A percentile compares a stretch with the other conserved stretches of the same genome.
These are phyloP conservation scores for Plebejus melissa DNA, from an alignment of 2,888 invertebrate genomes.

Conservation along the genomic window DNA sequence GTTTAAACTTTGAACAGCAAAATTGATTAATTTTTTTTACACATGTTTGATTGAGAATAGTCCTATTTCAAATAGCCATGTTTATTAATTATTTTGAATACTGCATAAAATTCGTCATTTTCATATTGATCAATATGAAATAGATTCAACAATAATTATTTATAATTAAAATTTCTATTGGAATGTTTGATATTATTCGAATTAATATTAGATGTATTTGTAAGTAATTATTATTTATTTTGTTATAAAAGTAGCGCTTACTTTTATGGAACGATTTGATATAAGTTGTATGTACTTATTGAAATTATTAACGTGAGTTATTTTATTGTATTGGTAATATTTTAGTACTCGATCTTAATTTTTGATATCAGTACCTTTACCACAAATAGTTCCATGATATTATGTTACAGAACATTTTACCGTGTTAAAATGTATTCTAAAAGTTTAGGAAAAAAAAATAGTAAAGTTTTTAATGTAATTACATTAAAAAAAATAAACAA, in stretches of 20 bases:
- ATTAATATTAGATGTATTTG: constrained; percentile 54
- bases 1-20: constrained; percentile 60
- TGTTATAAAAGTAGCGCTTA: constrained; percentile 51
- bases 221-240: constrained; percentile 62
- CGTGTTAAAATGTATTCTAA: constrained; percentile 1
- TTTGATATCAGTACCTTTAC: background rate
- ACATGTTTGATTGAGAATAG: constrained; percentile 50
- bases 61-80: constrained; percentile 48
- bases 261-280: constrained; percentile 44
- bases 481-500: background rate
- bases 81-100: constrained; percentile 17
- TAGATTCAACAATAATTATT: constrained; percentile 44
- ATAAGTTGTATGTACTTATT: constrained; percentile 60
- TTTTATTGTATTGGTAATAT: constrained; percentile 5
- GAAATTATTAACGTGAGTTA: constrained; percentile 41
- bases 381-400: background rate
- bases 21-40: constrained; percentile 43
- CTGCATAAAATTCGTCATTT: constrained; percentile 43
- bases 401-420: background rate
- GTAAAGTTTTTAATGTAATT: background rate
- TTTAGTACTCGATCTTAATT: constrained; percentile 11
- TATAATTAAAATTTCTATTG: constrained; percentile 60
- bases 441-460: background rate
- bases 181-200: constrained; percentile 59
- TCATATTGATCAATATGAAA: constrained; percentile 58